Conservation (phyloP, 2,797 vertebrate species). For the Pagetopsis macropterus region DNA sequence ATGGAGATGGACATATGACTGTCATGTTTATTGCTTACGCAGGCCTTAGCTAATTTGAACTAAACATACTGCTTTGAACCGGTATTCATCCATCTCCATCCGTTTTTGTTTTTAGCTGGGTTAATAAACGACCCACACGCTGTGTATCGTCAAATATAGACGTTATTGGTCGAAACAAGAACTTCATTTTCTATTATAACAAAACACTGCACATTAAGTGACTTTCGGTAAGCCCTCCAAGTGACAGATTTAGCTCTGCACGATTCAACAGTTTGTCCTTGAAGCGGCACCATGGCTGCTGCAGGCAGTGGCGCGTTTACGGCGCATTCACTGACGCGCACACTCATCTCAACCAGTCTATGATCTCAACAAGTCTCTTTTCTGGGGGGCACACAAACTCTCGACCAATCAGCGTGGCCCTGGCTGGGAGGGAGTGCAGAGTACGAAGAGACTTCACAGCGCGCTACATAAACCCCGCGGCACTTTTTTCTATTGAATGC, state of each 20-base stretch:
- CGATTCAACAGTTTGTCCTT: not conserved
- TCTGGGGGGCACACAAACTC: not conserved
- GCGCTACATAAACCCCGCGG: constrained; percentile 56
- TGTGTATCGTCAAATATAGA: too few species aligned
- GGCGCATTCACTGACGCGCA: constrained; percentile 1
- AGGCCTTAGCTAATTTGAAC: too few species aligned
- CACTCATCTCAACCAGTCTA: not conserved
- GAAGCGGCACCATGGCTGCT: not conserved
- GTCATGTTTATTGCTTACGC: too few species aligned
- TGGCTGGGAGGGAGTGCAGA: constrained; percentile 14
- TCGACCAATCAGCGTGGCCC: constrained; percentile 61
- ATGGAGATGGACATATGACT: too few species aligned
- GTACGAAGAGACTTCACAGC: not conserved
- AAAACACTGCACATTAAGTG: not conserved
- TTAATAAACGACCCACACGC: too few species aligned
- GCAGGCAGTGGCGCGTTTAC: not conserved
- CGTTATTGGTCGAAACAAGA: too few species aligned
- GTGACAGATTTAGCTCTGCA: not conserved
- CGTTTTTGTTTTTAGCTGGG: too few species aligned
- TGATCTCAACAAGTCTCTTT: too few species aligned
- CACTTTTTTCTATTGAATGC: not conserved
- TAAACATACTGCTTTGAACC: too few species aligned
- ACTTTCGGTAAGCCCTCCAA: not conserved
- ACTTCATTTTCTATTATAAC: too few species aligned
- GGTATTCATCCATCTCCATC: too few species aligned